A percentile compares a stretch with the other conserved stretches of the same genome.
phyloP scores from a whole-genome alignment of 2,113 vertebrate species.

The Echinops telfairi region DNA sequence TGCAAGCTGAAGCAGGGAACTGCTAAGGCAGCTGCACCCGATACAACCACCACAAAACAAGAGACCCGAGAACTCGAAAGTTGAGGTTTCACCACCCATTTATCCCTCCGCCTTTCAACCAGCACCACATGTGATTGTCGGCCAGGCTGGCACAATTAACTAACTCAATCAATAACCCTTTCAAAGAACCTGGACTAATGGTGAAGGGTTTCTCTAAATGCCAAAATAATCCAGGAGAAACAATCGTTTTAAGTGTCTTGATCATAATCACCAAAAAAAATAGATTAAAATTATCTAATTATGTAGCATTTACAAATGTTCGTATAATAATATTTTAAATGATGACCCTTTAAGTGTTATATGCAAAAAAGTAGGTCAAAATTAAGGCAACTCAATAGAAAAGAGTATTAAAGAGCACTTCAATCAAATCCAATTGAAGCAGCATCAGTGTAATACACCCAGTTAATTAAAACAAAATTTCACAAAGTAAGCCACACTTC shows the following conservation, averaged over 20 bases:
- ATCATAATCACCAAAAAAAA: neutral
- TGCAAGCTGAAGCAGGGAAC: too few relatives aligned
- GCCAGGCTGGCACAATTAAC: too few relatives aligned
- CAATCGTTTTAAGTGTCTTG: neutral
- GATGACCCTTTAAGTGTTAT: neutral
- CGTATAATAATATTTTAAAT: neutral
- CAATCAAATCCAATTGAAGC: neutral
- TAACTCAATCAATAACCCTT: neutral
- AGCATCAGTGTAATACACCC: neutral
- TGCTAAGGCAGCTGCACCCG: too few relatives aligned
- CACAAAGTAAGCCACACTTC: neutral
- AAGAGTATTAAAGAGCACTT: constrained; percentile 22
- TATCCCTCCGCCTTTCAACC: too few relatives aligned
- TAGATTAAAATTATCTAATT: constrained; percentile 32
- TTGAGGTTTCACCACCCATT: too few relatives aligned
- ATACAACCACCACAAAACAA: too few relatives aligned
- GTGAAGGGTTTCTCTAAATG: neutral
- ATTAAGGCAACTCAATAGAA: neutral
- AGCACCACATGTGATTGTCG: too few relatives aligned
- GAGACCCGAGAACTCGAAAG: too few relatives aligned
- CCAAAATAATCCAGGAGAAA: neutral
- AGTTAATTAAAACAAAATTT: neutral
- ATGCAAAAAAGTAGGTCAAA: constrained; percentile 46
- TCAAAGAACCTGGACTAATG: neutral
- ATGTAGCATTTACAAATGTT: neutral